Evolutionary conservation across 2,797 vertebrate genomes (phyloP), one percentile per base, ranked within the genome.

Genomic region (Hirundo rustica): DNA sequence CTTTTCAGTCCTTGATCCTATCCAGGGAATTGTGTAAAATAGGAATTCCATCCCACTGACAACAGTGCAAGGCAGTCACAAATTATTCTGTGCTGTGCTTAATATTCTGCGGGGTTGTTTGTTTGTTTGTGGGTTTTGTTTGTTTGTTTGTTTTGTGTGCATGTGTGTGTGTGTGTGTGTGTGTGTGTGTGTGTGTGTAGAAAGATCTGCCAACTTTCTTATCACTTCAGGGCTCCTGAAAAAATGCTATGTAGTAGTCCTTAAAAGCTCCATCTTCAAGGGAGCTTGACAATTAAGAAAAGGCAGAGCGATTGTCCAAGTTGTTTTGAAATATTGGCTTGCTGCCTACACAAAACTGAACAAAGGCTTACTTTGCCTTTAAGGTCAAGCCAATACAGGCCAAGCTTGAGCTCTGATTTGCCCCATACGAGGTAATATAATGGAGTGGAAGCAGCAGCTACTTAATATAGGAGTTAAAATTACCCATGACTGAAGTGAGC

Each of bases 401-500:
- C 89, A 96, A 96, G 96, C 94, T 76, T 86, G 48, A 97, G 94
- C 95, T 97, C 97, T 98, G 98, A 96, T 98, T 98, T 98, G 97
- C 98, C 98, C 98, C 98, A 98, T 98, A 97, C 96, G 97, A 98
- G 96, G 98, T 98, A 92, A 96, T 97, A 98, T 98, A 99, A 98
- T 98, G 97, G 98, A 98, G 95, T 95, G 95, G 98, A 98, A 97
- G 97, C 97, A 96, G 96, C 61, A 96, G 97, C 98, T 98, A 98
- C 98, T 99, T 99, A 98, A 99, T 99, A 98, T 98, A 99, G 97
- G 96, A 98, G 98, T 97, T 98, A 98, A 98, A 99, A 99, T 98
- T 98, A 99, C 98, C 98, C 98, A 98, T 98, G 98, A 98, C 98
- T 98, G 98, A 98, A 98, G 97, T 97, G 96, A 98, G 97, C 97